Base-by-base conservation (phyloP, 2,113 vertebrate genomes). In the Carollia perspicillata region DNA sequence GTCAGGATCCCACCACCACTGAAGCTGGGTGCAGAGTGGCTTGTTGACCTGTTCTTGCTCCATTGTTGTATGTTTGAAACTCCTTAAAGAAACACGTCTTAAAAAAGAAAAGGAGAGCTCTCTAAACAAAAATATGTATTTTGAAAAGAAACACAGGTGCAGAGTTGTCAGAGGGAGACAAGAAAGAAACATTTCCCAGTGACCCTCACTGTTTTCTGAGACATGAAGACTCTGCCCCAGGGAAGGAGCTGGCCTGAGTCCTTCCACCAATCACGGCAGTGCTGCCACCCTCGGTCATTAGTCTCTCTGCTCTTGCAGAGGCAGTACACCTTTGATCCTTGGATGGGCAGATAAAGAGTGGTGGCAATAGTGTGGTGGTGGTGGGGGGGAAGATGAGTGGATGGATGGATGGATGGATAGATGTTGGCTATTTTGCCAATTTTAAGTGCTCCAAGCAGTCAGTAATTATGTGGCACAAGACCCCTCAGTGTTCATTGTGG, bases 201-300 rank as follows among this genome's bases (percentile, higher is more conserved):
- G 35, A 28, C 47, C 49, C 28, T 68, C 40, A 1, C 26, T 66
- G 30, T 63, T 37, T 37, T 40, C 49, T 20, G 26, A 55, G 35
- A 23, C 40, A 33, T 4, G 20, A 49, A n/a, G 53, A 20, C 7
- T 35, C 63, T 60, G 10, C 18, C 18, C 0, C 0, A 0, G 22
- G 28, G 33, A 44, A 13, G 30, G 40, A 33, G 69, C 8, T 18
- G 20, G 20, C 33, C 74, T 10, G 26, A 49, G 30, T 17, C 18
- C 11, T 3, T 65, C 12, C 1, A 13, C 37, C 40, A 65, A 0
- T 26, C 22, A 65, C 20, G 33, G 0, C 10, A 7, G 14, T 66
- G 23, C 9, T 14, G 44, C 6, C 8, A 17, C 9, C 40, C 5
- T 4, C 23, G 18, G 8, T 33, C 33, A 8, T 14, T 13, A 13